A percentile compares a stretch with the other conserved stretches of the same genome.
phyloP scores from a whole-genome alignment of 2,888 invertebrate genomes.

The Cheilosia grossa region DNA sequence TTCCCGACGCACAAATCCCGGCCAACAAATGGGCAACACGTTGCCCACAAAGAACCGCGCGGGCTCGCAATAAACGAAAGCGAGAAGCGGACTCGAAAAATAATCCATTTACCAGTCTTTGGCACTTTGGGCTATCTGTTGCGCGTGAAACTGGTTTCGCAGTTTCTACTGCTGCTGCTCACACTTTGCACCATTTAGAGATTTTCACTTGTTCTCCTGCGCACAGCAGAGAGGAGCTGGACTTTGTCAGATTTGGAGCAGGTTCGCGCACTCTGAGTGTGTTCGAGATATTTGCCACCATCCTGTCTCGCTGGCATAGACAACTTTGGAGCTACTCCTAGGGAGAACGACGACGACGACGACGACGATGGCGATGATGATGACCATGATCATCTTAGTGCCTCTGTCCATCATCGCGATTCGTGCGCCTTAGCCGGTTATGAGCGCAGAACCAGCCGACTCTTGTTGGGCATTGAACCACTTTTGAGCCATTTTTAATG shows the following conservation, averaged over 20 bases:
- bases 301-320: slow-evolving; percentile 34
- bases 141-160: slow-evolving; percentile 60
- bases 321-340: slow-evolving; percentile 40
- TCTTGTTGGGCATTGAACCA: slow-evolving; percentile 68
- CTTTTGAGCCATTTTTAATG: slow-evolving; percentile 69
- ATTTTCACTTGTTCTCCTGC: slow-evolving; percentile 65
- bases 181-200: slow-evolving; percentile 70
- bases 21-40: slow-evolving; percentile 55
- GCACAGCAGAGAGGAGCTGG: background rate
- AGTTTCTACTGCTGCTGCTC: slow-evolving; percentile 46
- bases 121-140: slow-evolving; percentile 62
- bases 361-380: slow-evolving; percentile 22
- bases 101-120: slow-evolving; percentile 74
- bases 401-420: slow-evolving; percentile 63
- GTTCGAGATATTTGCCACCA: slow-evolving; percentile 39
- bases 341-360: slow-evolving; percentile 3
- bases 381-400: slow-evolving; percentile 58
- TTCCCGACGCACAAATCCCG: slow-evolving; percentile 69
- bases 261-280: slow-evolving; percentile 40
- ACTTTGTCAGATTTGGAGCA: slow-evolving; percentile 73
- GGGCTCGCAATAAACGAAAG: slow-evolving; percentile 52
- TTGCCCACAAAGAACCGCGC: slow-evolving; percentile 34
- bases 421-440: slow-evolving; percentile 60
- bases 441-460: slow-evolving; percentile 45
- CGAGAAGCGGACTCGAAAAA: slow-evolving; percentile 60